Percentiles rank a stretch among this genome's conserved stretches.
These are phyloP conservation scores for Drosophila antonietae DNA, from an alignment of 2,888 invertebrate genomes.

Conservation along the genomic window DNA sequence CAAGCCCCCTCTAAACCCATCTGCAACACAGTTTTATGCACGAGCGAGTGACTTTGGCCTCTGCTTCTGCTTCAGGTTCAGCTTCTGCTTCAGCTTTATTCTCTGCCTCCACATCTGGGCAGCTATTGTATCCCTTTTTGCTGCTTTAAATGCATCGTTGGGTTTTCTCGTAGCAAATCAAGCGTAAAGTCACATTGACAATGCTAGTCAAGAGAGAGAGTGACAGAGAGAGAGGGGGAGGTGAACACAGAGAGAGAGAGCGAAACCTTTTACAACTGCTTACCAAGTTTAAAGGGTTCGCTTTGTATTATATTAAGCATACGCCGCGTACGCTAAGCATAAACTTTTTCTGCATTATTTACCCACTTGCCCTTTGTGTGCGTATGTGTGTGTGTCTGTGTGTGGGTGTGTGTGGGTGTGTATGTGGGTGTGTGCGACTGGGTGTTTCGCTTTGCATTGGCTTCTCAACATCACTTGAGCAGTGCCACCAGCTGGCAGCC, in stretches of 20 bases:
- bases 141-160: slow-evolving; percentile 66
- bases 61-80: neutral
- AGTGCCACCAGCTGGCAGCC: slow-evolving; percentile 20
- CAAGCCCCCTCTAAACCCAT: slow-evolving; percentile 42
- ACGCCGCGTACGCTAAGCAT: slow-evolving; percentile 38
- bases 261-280: slow-evolving; percentile 33
- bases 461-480: slow-evolving; percentile 1
- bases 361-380: slow-evolving; percentile 41
- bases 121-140: slow-evolving; percentile 40
- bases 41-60: slow-evolving; percentile 45
- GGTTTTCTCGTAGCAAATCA: slow-evolving; percentile 64
- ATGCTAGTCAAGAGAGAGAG: slow-evolving; percentile 15
- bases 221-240: neutral
- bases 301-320: slow-evolving; percentile 35
- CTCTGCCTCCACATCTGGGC: neutral
- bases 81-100: no score
- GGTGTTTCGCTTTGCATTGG: slow-evolving; percentile 7
- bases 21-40: slow-evolving; percentile 69
- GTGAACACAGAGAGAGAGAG: neutral
- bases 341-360: slow-evolving; percentile 55
- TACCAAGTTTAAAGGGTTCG: slow-evolving; percentile 32
- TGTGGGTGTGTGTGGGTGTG: neutral
- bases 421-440: neutral
- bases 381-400: neutral
- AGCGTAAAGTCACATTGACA: slow-evolving; percentile 69